Evolutionary conservation across 1,140 invertebrate species (phyloP), one percentile per base, ranked within the genome.

Genomic region (Nephotettix cincticeps): DNA sequence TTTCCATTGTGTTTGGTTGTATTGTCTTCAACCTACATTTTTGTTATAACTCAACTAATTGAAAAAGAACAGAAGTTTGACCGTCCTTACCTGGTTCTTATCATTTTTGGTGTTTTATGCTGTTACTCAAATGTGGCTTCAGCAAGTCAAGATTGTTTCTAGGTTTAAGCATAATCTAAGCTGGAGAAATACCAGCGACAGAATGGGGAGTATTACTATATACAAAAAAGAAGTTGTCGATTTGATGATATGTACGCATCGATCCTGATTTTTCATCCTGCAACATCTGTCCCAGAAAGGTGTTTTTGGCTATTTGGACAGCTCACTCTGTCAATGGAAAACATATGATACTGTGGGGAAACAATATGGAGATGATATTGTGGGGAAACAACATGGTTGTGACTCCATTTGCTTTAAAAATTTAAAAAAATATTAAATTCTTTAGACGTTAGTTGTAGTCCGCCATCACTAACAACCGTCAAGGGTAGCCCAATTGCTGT

Each of bases 401-500:
- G 54, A 74, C 71, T 30, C 76, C 75, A 67, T 74, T 74, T 11
- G 27, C 27, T 27, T 54, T 47, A 19, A 72, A 54, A 51, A 77
- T 54, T 47, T 21, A 72, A 54, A 51, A 77, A 80, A 23, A 71
- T 28, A 54, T 71, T 32, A 68, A 79, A 79, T 68, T 76, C 73
- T 27, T 68, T 58, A 32, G 56, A 32, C 21, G 61, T 74, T 64
- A 78, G 77, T 30, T 65, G 56, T 1, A 73, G 68, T 2, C 72
- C 78, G 71, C 79, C 79, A 65, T 80, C 79, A 13, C 30, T 70
- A 14, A 77, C 73, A 17, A 76, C 63, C 13, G 61, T 65, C 25
- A 73, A 71, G 19, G 75, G 75, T 25, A 76, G 40, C 14, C 75
- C 75, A 64, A 68, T 70, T 17, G 28, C 47, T 45, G 73, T 58